Evolutionary conservation across 2,113 vertebrate species (phyloP).

Genomic region (Meleagris gallopavo): DNA sequence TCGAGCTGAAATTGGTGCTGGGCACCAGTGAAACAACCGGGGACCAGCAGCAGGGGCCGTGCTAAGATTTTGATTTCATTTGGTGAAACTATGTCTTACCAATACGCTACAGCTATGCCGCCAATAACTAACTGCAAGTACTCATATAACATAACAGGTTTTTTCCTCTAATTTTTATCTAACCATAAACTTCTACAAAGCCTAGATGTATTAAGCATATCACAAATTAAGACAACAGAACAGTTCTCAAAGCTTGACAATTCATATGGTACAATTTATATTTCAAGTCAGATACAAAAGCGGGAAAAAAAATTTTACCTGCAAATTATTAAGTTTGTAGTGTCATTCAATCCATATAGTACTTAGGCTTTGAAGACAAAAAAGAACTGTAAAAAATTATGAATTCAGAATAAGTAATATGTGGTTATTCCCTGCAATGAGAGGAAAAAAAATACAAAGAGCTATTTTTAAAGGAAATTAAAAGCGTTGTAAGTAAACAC

Average conservation of each 20-base stretch:
- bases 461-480: conserved; percentile 76
- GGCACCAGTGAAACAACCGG: not conserved
- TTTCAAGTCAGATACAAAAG: not conserved
- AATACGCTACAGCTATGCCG: not conserved
- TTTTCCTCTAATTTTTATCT: not conserved
- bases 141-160: not conserved
- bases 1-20: accelerated
- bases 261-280: not conserved
- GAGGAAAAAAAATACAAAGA: not conserved
- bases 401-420: not conserved
- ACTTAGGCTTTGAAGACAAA: not conserved
- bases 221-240: not conserved
- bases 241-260: not conserved
- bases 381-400: not conserved
- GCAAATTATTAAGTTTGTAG: not conserved
- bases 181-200: not conserved
- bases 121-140: not conserved
- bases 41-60: accelerated
- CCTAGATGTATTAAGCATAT: not conserved
- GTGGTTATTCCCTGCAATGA: not conserved
- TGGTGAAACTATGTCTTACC: not conserved
- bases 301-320: not conserved
- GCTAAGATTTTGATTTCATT: not conserved
- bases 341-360: not conserved
- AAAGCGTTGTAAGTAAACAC: conserved; percentile 77